These are phyloP conservation scores for Trematomus bernacchii DNA, from an alignment of 2,797 vertebrate species.

Conservation along the genomic window DNA sequence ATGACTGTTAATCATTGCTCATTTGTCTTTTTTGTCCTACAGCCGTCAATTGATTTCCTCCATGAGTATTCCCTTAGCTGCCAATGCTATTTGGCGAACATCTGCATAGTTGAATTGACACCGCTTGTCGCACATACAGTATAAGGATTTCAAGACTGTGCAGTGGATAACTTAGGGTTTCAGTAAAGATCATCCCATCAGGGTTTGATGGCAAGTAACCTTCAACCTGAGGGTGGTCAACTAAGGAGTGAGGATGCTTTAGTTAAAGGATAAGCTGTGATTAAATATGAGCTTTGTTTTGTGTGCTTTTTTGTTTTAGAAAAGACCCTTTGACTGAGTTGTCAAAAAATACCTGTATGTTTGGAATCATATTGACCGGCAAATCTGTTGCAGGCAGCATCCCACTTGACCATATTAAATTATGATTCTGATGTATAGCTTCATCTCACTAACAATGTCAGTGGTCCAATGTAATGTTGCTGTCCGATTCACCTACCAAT, in stretches of 20 bases:
- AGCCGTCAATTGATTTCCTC: constrained; percentile 19
- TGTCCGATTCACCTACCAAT: neutral
- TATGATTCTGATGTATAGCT: neutral
- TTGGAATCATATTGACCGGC: constrained; percentile 1
- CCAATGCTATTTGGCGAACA: neutral
- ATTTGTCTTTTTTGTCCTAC: neutral
- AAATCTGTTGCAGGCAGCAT: neutral
- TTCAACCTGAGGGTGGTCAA: no score
- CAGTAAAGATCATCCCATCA: neutral
- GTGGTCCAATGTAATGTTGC: neutral
- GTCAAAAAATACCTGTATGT: neutral
- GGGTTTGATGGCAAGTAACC: no score
- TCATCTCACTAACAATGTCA: neutral
- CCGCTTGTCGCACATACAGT: neutral
- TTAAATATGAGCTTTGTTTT: neutral
- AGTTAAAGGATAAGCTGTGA: neutral
- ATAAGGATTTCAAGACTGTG: constrained; percentile 1
- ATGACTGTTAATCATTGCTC: neutral
- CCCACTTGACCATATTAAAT: neutral
- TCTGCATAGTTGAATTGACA: constrained; percentile 1
- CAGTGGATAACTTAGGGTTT: neutral
- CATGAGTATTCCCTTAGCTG: constrained; percentile 8
- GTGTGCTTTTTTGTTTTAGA: neutral
- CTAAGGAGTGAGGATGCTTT: neutral
- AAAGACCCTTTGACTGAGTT: neutral